Evolutionary conservation across 2,113 vertebrate genomes (phyloP), one percentile per base, ranked within the genome.

Genomic region (Thryonomys swinderianus): DNA sequence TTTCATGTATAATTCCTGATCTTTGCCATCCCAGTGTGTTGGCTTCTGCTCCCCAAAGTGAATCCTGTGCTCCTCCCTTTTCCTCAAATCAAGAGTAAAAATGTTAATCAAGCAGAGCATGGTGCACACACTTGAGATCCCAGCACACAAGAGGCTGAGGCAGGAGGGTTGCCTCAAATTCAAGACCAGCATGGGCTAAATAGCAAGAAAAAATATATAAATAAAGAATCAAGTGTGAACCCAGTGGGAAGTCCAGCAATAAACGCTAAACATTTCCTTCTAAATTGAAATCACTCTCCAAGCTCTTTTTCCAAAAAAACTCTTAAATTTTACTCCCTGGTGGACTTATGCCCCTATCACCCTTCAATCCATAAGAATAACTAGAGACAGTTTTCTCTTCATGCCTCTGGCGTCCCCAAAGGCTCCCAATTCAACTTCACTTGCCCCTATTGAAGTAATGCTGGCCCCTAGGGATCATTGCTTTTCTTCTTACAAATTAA

Each of bases 401-500:
- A 2, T 48, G 81, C 45, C 37, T 76, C 80, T 69, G 42, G 73
- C 40, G 37, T 55, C 10, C 42, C 20, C 37, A 32, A 21, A 25
- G 34, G 30, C 91, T 86, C 84, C 18, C 21, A 69, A 25, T 85
- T 30, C 59, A 55, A 71, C 37, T 6, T 14, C 55, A 34, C 64
- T 79, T 73, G 27, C 23, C 92, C 4, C 0, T 87, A 61, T 27
- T 79, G 59, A 76, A 93, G 71, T 83, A 42, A 90, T 27, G 81
- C 27, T 90, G 8, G 11, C n/a, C 37, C 23, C 62, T 82, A 14
- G 30, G 32, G 37, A 42, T 27, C 57, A 17, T 80, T 85, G 34
- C 48, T 85, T 95, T 93, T 81, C 51, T 88, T 88, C 40, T 92
- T 86, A 94, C 11, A 84, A 85, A 88, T 59, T 16, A 23, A 71